These are phyloP conservation scores for Teinopalpus imperialis DNA, from an alignment of 2,888 invertebrate genomes.

Conservation along the genomic window DNA sequence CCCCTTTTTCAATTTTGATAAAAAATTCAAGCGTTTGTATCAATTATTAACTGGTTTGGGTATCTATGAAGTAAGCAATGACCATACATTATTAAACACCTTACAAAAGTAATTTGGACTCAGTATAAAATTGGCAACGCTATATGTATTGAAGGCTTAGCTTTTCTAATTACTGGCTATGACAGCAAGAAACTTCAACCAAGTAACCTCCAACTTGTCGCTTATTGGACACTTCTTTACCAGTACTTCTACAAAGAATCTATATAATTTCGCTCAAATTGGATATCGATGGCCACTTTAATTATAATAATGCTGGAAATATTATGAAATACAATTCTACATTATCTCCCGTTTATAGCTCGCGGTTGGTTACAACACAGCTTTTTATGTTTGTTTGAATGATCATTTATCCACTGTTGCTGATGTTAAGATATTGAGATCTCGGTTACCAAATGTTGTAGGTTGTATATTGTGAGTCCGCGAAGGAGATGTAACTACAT, in stretches of 20 bases:
- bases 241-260: slow-evolving; percentile 42
- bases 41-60: slow-evolving; percentile 9
- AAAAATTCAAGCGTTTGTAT: slow-evolving; percentile 13
- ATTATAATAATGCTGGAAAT: slow-evolving; percentile 24
- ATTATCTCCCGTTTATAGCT: slow-evolving; percentile 39
- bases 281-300: slow-evolving; percentile 31
- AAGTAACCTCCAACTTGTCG: slow-evolving; percentile 34
- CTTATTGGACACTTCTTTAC: slow-evolving; percentile 43
- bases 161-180: slow-evolving; percentile 27
- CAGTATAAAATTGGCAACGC: slow-evolving; percentile 22
- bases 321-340: slow-evolving; percentile 30
- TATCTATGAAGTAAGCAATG: slow-evolving; percentile 27
- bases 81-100: slow-evolving; percentile 15
- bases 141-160: slow-evolving; percentile 25
- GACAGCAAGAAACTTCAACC: slow-evolving; percentile 38
- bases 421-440: slow-evolving; percentile 33
- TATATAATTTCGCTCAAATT: slow-evolving; percentile 44
- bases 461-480: slow-evolving; percentile 31
- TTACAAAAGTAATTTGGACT: slow-evolving; percentile 26
- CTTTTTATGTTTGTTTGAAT: slow-evolving; percentile 34
- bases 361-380: slow-evolving; percentile 37
- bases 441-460: slow-evolving; percentile 37
- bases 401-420: slow-evolving; percentile 34
- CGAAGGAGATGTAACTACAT: slow-evolving; percentile 35
- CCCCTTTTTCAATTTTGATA: slow-evolving; percentile 21